phyloP scores from a whole-genome alignment of 2,797 vertebrate genomes.

The Eospalax fontanierii region DNA sequence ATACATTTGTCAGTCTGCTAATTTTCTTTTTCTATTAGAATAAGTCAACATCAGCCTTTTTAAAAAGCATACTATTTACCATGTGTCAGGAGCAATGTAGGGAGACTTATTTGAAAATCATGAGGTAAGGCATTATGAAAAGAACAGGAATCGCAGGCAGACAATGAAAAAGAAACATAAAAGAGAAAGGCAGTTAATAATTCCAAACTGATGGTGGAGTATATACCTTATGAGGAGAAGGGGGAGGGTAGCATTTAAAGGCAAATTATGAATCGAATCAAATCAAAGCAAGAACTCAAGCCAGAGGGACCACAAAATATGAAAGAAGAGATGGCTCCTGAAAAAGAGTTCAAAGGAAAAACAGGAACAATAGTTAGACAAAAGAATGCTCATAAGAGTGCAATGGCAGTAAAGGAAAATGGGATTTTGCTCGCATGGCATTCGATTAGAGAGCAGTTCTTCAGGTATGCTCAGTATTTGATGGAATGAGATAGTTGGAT shows the following conservation, averaged over 20 bases:
- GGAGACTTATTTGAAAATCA: conserved; percentile 83
- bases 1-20: conserved; percentile 85
- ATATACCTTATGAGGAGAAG: not conserved
- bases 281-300: conserved; percentile 9
- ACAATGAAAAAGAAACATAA: conserved; percentile 74
- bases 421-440: not conserved
- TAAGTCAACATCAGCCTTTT: conserved; percentile 84
- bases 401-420: conserved; percentile 42
- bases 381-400: not conserved
- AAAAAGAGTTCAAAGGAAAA: conserved; percentile 41
- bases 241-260: conserved; percentile 51
- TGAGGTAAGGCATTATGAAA: conserved; percentile 76
- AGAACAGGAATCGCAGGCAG: conserved; percentile 69
- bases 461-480: not conserved
- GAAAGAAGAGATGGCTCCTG: conserved; percentile 24
- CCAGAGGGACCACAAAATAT: not conserved
- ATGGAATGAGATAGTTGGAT: not conserved
- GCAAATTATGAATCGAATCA: conserved; percentile 10
- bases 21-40: conserved; percentile 85
- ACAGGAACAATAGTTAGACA: conserved; percentile 32
- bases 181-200: conserved; percentile 73
- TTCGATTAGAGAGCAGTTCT: not conserved
- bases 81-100: conserved; percentile 81
- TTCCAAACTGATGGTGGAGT: not conserved
- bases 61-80: conserved; percentile 84